Base-by-base conservation (phyloP, 1,140 invertebrate species). In the Trichonephila inaurata region DNA sequence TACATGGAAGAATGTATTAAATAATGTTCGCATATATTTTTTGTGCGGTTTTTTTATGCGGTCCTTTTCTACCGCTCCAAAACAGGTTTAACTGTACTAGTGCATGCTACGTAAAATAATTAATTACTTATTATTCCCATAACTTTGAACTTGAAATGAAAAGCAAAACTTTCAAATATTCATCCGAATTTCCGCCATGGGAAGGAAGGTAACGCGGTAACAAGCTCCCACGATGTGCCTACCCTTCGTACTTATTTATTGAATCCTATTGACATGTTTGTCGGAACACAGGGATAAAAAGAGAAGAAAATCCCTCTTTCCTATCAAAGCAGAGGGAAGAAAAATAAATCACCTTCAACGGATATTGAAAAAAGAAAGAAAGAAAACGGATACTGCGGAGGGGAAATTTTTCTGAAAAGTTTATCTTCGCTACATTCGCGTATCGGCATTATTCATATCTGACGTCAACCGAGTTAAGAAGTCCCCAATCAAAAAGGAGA, bases 221-320 rank as follows among this genome's bases (percentile, higher is more conserved):
- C 69, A 33, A 72, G 14, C 12, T 6, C 24, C 21, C 2, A 33
- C 12, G n/a, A 33, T 72, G 69, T 40, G n/a, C n/a, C 16, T 2
- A 5, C 69, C n/a, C 18, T 16, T n/a, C 28, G 4, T 33, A 33
- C 1, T 24, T 40, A 72, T 72, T 72, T 72, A 72, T 72, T 72
- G 69, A 72, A 72, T 72, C 28, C 24, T 72, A 72, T 33, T 72
- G 69, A 72, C 28, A 33, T 33, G 69, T 72, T 72, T 72, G 28
- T 10, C 69, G 69, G 69, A 72, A 72, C 28, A 33, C 2, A 28
- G 16, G n/a, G 12, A 33, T 72, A 72, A 72, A 72, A 33, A 72
- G n/a, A 24, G 24, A 72, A 33, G 69, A 72, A 72, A 72, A 72
- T 72, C 69, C n/a, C 69, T n/a, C n/a, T 24, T 72, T 72, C 28